Percentiles rank a stretch among this genome's conserved stretches.
These are phyloP conservation scores for Catocala sponsa DNA, from an alignment of 2,888 invertebrate genomes.

Conservation along the genomic window DNA sequence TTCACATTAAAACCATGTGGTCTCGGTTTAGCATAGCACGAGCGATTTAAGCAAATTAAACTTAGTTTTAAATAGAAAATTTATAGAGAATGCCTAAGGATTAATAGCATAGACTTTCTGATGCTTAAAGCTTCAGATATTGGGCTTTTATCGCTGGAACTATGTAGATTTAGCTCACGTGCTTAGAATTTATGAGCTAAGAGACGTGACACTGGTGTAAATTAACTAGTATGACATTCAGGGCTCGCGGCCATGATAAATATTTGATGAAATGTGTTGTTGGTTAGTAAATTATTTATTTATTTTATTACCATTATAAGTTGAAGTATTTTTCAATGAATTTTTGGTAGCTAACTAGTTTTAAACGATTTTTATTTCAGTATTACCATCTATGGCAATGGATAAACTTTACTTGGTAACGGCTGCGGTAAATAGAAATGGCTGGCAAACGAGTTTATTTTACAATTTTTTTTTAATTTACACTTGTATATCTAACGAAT, in stretches of 20 bases:
- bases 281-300: not conserved
- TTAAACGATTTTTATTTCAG: no score
- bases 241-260: not conserved
- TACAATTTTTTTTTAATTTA: no score
- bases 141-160: constrained; percentile 9
- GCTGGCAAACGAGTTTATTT: no score
- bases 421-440: no score
- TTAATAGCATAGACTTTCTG: constrained; percentile 3
- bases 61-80: constrained; percentile 6
- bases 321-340: no score
- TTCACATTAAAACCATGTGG: no score
- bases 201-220: constrained; percentile 18
- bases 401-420: no score
- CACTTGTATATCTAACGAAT: no score
- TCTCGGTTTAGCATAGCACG: not conserved
- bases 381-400: no score
- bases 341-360: no score
- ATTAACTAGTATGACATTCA: constrained; percentile 10
- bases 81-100: constrained; percentile 1
- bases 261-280: not conserved
- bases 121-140: constrained; percentile 14
- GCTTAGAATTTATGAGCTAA: constrained; percentile 20
- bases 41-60: not conserved
- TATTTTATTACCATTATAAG: no score
- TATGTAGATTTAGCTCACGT: constrained; percentile 18